Percentiles rank a stretch among this genome's conserved stretches.
Conservation (phyloP, 2,797 vertebrate genomes). For the Enteromius mattozi region DNA sequence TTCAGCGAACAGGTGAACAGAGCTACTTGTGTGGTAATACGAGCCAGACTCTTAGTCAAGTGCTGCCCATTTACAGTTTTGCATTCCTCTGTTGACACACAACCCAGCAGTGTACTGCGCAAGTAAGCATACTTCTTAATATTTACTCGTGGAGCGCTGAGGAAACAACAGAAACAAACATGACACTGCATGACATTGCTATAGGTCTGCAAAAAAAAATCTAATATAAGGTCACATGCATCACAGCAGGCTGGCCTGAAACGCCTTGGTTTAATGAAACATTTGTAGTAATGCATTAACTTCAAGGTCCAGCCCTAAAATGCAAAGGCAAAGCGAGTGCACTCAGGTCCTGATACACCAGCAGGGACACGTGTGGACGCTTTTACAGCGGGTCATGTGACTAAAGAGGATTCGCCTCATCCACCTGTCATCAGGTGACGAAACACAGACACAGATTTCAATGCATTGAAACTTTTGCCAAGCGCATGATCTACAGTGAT, state of each 20-base stretch:
- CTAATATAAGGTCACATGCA: neutral
- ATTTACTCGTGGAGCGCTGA: neutral
- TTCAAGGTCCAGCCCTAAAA: constrained; percentile 13
- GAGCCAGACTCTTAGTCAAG: neutral
- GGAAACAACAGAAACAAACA: neutral
- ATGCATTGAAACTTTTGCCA: neutral
- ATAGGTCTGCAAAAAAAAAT: neutral
- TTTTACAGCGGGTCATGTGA: constrained; percentile 8
- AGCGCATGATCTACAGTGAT: neutral
- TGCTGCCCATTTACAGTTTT: constrained; percentile 20
- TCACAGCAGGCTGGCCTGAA: constrained; percentile 3
- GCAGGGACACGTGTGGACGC: neutral
- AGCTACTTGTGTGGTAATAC: neutral
- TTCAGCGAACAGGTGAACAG: constrained; percentile 6
- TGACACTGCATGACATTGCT: neutral
- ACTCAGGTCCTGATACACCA: neutral
- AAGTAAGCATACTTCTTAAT: neutral
- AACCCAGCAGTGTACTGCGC: neutral
- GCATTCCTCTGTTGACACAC: constrained; percentile 19
- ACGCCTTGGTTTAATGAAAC: neutral
- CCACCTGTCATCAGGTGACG: neutral
- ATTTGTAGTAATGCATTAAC: neutral
- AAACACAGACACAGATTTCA: neutral
- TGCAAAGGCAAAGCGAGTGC: neutral
- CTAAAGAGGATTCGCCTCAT: constrained; percentile 22